These are phyloP conservation scores for Aldrovandia affinis DNA, from an alignment of 2,797 vertebrate genomes.

Conservation along the genomic window DNA sequence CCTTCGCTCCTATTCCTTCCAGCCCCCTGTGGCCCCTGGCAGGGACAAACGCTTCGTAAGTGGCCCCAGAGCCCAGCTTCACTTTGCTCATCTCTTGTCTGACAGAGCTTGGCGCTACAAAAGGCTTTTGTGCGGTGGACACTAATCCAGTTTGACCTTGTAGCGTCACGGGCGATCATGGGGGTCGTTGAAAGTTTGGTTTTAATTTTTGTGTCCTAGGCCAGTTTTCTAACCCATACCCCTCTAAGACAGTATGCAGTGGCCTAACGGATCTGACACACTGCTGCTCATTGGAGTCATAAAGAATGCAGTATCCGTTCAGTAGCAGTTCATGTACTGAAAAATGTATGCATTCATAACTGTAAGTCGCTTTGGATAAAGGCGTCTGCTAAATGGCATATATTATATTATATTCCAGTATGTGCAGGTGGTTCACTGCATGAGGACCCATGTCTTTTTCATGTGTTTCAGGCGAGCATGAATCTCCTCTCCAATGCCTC, in stretches of 20 bases:
- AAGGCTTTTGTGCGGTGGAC: background rate
- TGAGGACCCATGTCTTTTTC: background rate
- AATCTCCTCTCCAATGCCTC: slow-evolving; percentile 28
- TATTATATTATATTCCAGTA: too few species aligned
- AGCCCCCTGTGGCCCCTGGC: slow-evolving; percentile 53
- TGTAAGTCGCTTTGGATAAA: too few species aligned
- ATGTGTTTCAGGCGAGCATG: slow-evolving; percentile 9
- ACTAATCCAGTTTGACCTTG: background rate
- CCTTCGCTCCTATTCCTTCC: background rate
- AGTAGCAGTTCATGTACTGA: too few species aligned
- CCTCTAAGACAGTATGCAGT: background rate
- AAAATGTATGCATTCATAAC: too few species aligned
- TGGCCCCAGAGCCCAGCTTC: slow-evolving; percentile 60
- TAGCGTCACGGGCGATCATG: too few species aligned
- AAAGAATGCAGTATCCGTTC: background rate
- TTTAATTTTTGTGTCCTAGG: background rate
- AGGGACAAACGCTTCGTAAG: slow-evolving; percentile 87
- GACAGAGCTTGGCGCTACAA: background rate
- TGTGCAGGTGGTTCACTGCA: background rate
- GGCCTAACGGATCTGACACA: background rate
- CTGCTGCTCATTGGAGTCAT: background rate
- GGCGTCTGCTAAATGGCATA: too few species aligned
- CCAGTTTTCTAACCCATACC: background rate
- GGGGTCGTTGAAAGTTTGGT: background rate
- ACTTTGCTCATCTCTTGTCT: background rate